Percentiles rank a stretch among this genome's conserved stretches.
phyloP scores from a whole-genome alignment of 2,888 invertebrate species.

The Sinhomidia bicolor region DNA sequence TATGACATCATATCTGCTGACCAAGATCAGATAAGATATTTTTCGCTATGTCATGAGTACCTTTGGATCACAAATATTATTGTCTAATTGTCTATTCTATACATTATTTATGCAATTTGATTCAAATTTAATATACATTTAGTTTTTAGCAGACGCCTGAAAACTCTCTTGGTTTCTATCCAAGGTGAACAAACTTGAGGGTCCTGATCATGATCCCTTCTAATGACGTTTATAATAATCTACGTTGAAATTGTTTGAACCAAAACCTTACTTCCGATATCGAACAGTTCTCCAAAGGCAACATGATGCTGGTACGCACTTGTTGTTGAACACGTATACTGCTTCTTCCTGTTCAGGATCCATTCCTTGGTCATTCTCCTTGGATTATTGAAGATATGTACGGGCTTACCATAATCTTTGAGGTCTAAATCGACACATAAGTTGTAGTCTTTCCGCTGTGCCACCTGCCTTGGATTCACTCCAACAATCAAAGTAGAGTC shows the following conservation, averaged over 20 bases:
- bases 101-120: too few species aligned
- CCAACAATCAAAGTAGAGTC: conserved; percentile 51
- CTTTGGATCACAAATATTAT: too few species aligned
- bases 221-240: too few species aligned
- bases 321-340: conserved; percentile 15
- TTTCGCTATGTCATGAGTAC: too few species aligned
- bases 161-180: too few species aligned
- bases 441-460: conserved; percentile 35
- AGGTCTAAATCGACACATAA: conserved; percentile 52
- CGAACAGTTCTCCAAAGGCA: conserved; percentile 59
- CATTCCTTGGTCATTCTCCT: conserved; percentile 47
- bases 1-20: too few species aligned
- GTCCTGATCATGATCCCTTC: too few species aligned
- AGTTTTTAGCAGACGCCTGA: too few species aligned
- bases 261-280: not conserved
- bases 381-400: conserved; percentile 56
- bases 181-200: too few species aligned
- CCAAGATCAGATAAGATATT: too few species aligned
- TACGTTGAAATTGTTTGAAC: not conserved
- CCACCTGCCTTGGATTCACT: conserved; percentile 61
- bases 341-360: conserved; percentile 7
- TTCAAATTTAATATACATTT: too few species aligned
- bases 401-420: conserved; percentile 35
- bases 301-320: conserved; percentile 50
- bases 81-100: too few species aligned